Base-by-base conservation (phyloP, 2,888 invertebrate species). In the Agonum fuliginosum region DNA sequence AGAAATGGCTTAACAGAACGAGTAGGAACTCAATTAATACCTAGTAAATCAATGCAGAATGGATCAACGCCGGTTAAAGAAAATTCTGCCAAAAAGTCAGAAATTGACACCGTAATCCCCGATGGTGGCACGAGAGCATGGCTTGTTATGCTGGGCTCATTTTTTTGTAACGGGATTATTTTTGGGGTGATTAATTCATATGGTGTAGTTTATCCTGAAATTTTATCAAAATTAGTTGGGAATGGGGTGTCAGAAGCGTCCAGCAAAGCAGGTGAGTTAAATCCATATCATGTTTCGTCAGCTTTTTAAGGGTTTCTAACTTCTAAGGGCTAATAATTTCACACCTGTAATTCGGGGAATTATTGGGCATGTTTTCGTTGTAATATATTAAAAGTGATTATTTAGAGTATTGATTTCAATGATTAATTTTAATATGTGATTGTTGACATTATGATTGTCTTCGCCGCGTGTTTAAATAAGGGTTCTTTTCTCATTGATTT, bases 141-240 rank as follows among this genome's bases (percentile, higher is more conserved):
- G 91, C 87, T 93, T 78, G 93, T 97, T 12, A 91, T 96, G 90
- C 82, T 95, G 46, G 95, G 93, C 48, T 95, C 97, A 78, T 96
- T 97, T 86, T 88, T 96, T 78, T 94, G 94, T 83, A 97, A 97
- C 86, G 97, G 97, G 3, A 92, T 97, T 69, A 89, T 97, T 70
- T 97, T 97, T 86, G 96, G 97, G 58, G 92, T 96, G 51, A 96
- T 97, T 83, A 97, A 97, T 88, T 94, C 94, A 0, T 96, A 94
- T 85, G 94, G 96, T 81, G 92, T 96, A 24, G 90, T 97, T 80
- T 95, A 94, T 84, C 89, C 90, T 4, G 91, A 92, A 80, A 89
- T 96, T 51, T 89, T 90, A 82, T 89, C 90, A 67, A 90, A 91
- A 82, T 88, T 96, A 78, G 85, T 88, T 78, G 87, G 87, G n/a